Percentiles rank a stretch among this genome's conserved stretches.
Conservation (phyloP, 2,797 vertebrate species). For the Argya squamiceps region DNA sequence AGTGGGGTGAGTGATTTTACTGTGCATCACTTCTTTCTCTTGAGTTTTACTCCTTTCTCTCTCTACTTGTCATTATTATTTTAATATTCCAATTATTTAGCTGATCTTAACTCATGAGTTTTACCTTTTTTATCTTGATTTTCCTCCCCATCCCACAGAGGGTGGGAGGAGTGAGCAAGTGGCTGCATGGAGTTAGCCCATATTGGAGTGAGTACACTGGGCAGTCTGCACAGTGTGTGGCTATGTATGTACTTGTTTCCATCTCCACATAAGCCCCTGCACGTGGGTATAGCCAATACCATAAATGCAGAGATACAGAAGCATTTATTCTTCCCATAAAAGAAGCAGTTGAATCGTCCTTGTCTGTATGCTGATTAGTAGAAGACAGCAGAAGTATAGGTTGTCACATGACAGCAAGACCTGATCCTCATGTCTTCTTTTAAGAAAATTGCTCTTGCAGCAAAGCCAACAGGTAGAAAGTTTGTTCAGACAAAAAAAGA, state of each 20-base stretch:
- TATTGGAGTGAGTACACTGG: neutral
- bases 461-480: neutral
- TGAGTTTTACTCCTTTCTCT: neutral
- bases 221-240: accelerated
- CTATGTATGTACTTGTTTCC: neutral
- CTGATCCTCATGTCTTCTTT: neutral
- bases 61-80: neutral
- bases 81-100: neutral
- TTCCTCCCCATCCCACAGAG: neutral
- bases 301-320: neutral
- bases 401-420: accelerated
- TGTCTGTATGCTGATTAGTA: accelerated
- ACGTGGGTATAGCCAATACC: no score
- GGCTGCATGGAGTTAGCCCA: neutral
- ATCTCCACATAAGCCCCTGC: neutral
- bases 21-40: neutral
- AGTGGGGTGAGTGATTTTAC: no score
- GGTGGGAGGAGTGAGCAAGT: neutral
- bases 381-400: neutral
- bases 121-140: neutral
- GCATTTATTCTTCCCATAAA: neutral
- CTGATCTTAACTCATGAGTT: neutral
- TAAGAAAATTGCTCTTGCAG: neutral
- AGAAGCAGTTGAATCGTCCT: neutral
- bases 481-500: neutral